phyloP scores from a whole-genome alignment of 1,140 invertebrate species.

The Aphelinus atriplicis region DNA sequence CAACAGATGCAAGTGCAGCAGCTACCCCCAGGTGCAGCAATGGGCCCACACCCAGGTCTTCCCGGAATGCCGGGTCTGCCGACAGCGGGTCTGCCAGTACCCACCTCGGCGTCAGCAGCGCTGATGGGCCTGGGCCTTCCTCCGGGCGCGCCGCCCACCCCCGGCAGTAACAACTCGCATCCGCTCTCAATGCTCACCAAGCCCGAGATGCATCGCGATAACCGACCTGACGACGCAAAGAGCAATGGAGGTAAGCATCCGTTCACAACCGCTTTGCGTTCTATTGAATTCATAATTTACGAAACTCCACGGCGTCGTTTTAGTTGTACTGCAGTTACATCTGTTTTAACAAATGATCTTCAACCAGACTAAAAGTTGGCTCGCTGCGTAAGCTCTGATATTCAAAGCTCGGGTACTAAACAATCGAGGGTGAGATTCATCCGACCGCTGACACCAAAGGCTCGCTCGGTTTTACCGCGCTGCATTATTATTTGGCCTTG shows the following conservation, averaged over 20 bases:
- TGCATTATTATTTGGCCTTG: too few species aligned
- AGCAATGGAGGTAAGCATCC: slow-evolving; percentile 73
- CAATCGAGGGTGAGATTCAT: too few species aligned
- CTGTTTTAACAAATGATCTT: too few species aligned
- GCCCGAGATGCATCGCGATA: slow-evolving; percentile 73
- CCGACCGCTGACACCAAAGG: too few species aligned
- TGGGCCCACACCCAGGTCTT: slow-evolving; percentile 69
- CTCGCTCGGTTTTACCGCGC: too few species aligned
- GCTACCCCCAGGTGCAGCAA: slow-evolving; percentile 79
- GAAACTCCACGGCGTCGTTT: background rate
- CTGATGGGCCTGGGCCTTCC: slow-evolving; percentile 64
- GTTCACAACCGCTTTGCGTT: background rate
- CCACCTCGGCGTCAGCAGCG: slow-evolving; percentile 60
- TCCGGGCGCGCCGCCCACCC: slow-evolving; percentile 67
- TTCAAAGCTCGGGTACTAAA: too few species aligned
- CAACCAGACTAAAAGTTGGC: too few species aligned
- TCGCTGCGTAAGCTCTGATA: too few species aligned
- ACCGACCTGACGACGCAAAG: slow-evolving; percentile 71
- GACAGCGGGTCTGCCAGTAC: slow-evolving; percentile 61
- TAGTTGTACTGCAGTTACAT: background rate
- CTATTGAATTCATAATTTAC: too few species aligned
- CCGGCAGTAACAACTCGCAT: slow-evolving; percentile 65
- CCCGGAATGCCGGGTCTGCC: slow-evolving; percentile 62
- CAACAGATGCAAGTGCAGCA: slow-evolving; percentile 94
- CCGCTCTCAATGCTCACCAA: slow-evolving; percentile 76